Conservation (phyloP, 2,888 invertebrate genomes). For the Eutolmus rufibarbis region DNA sequence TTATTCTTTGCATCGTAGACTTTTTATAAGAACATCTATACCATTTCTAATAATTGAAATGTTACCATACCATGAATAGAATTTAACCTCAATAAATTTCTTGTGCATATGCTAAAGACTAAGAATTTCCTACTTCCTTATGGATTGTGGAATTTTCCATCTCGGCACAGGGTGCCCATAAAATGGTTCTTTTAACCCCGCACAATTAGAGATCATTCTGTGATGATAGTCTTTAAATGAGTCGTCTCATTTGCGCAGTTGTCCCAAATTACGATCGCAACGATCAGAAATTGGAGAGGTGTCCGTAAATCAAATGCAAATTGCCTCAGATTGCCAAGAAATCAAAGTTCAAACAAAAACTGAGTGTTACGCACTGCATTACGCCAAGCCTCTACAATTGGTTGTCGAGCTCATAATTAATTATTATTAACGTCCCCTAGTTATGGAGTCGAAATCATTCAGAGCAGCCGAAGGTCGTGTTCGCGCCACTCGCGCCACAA, state of each 20-base stretch:
- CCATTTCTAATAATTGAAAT: not conserved
- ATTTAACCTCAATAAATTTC: not conserved
- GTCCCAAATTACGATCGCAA: not conserved
- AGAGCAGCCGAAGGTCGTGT: constrained; percentile 19
- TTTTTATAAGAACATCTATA: not conserved
- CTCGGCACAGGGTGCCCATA: not conserved
- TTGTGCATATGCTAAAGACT: not conserved
- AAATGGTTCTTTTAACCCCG: not conserved
- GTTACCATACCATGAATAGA: not conserved
- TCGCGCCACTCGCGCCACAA: not conserved
- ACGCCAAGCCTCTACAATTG: constrained; percentile 12
- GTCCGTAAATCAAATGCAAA: not conserved
- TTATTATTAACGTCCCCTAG: constrained; percentile 33
- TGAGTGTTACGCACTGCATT: constrained; percentile 12
- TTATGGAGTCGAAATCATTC: constrained; percentile 37
- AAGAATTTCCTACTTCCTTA: not conserved
- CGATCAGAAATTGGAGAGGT: not conserved
- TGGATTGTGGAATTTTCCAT: not conserved
- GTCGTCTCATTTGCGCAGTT: not conserved
- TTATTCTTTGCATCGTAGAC: not conserved
- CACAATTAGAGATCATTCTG: not conserved
- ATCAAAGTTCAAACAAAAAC: constrained; percentile 4
- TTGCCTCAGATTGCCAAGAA: not conserved
- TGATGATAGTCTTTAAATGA: not conserved
- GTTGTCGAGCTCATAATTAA: constrained; percentile 34